Conservation (phyloP, 2,113 vertebrate genomes). For the Campylomormyrus tamandua region DNA sequence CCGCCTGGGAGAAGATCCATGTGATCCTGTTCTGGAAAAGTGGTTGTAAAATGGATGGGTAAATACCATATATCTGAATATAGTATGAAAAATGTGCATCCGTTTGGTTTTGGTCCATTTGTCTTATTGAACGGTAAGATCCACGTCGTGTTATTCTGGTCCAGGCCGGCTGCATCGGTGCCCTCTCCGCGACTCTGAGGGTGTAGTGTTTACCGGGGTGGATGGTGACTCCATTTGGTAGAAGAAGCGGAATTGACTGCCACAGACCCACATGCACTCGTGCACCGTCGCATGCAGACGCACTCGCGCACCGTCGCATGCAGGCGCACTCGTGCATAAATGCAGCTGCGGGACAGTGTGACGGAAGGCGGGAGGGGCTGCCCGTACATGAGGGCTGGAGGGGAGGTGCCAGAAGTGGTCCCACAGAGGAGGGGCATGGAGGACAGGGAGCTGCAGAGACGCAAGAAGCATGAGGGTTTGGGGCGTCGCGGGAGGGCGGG, state of each 20-base stretch:
- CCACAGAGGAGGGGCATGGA: no score
- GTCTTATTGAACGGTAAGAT: conserved; percentile 8
- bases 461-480: not conserved
- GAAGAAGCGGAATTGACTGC: conserved; percentile 18
- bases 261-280: not conserved
- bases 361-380: not conserved
- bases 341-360: conserved; percentile 5
- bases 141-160: conserved; percentile 13
- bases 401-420: not conserved
- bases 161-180: not conserved
- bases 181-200: conserved; percentile 10
- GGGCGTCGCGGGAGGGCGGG: not conserved
- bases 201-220: conserved; percentile 32
- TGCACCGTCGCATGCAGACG: not conserved
- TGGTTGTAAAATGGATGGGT: not conserved
- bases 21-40: not conserved
- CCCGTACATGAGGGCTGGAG: not conserved
- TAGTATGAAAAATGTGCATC: not conserved
- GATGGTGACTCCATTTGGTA: conserved; percentile 30
- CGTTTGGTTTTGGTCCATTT: not conserved
- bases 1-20: not conserved
- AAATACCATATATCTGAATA: not conserved
- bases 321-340: not conserved
- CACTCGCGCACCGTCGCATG: no score
- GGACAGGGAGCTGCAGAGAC: not conserved